Conservation (phyloP, 2,888 invertebrate species). For the Psylliodes chrysocephalus region DNA sequence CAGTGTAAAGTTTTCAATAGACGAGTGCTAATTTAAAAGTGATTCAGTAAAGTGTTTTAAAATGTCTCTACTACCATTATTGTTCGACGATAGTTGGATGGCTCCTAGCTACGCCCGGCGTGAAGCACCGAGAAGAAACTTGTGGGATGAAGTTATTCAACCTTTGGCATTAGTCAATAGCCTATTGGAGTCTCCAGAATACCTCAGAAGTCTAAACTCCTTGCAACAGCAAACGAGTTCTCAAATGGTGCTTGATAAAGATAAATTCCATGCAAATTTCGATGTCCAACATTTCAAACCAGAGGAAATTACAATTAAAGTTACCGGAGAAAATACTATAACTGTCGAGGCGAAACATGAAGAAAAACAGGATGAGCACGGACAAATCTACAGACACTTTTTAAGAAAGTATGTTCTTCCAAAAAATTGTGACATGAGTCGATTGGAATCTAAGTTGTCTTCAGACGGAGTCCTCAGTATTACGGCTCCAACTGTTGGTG, state of each 20-base stretch:
- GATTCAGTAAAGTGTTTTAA: no score
- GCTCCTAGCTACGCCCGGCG: not conserved
- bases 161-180: constrained; percentile 13
- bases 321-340: constrained; percentile 30
- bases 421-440: constrained; percentile 76
- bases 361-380: no score
- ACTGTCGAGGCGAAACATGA: constrained; percentile 39
- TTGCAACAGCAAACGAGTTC: no score
- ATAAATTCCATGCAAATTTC: constrained; percentile 27
- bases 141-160: constrained; percentile 14
- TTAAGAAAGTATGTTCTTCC: constrained; percentile 79
- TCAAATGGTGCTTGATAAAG: no score
- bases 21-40: no score
- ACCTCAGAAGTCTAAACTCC: not conserved
- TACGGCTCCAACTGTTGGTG: constrained; percentile 68
- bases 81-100: constrained; percentile 20
- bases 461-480: constrained; percentile 79
- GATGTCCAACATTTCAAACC: constrained; percentile 42
- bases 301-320: constrained; percentile 38
- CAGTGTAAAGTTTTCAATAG: no score
- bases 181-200: constrained; percentile 15
- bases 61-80: constrained; percentile 27
- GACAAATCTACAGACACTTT: no score
- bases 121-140: not conserved
- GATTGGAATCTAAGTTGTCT: constrained; percentile 78